Conservation (phyloP, 2,797 vertebrate genomes). For the Gambelia wislizenii region DNA sequence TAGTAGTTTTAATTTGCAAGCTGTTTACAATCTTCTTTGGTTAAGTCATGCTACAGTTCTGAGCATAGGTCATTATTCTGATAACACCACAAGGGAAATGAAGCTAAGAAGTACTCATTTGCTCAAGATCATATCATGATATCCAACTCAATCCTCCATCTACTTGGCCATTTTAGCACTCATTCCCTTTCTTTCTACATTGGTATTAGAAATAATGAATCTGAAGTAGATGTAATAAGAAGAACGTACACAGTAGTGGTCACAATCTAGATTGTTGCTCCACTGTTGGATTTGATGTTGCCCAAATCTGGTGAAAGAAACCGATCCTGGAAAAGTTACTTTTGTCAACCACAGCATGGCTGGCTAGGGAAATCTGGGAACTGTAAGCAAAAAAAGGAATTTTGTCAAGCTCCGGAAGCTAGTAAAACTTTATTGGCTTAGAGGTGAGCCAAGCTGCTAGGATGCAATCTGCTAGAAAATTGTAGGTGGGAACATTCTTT, state of each 20-base stretch:
- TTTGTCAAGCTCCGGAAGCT: too few relatives aligned
- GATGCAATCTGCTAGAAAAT: neutral
- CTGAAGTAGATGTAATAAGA: neutral
- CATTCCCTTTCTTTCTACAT: neutral
- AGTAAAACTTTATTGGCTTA: neutral
- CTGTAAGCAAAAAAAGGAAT: too few relatives aligned
- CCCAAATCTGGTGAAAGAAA: neutral
- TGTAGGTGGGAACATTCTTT: neutral
- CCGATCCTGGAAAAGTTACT: too few relatives aligned
- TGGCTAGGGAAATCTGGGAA: too few relatives aligned
- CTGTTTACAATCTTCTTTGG: neutral
- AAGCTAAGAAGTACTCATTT: neutral
- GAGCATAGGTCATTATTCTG: neutral
- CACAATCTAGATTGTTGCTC: neutral
- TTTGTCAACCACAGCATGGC: too few relatives aligned
- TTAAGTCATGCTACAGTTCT: neutral
- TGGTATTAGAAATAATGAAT: neutral
- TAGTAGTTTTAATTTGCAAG: constrained; percentile 12
- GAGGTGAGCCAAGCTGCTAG: neutral
- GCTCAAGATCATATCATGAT: neutral
- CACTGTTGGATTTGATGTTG: too few relatives aligned
- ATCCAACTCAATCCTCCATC: neutral
- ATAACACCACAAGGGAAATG: neutral
- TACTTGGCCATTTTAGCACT: neutral
- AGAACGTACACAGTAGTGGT: neutral